Evolutionary conservation across 2,888 invertebrate genomes (phyloP).

Genomic region (Autographa pulchrina): DNA sequence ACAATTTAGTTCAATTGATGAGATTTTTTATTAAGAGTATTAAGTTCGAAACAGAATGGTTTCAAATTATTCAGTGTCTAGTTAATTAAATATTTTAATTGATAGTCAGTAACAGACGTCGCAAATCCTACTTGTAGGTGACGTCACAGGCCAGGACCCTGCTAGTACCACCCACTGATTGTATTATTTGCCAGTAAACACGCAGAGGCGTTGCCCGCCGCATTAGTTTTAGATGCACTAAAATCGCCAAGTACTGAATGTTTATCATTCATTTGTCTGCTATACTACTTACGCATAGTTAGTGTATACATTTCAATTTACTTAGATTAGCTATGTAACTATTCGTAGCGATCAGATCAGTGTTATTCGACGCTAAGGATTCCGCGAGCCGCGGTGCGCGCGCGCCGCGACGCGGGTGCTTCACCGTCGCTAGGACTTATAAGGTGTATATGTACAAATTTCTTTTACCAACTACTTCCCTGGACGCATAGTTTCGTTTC

Average conservation of each 20-base stretch:
- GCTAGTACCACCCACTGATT: neutral
- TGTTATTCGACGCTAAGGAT: conserved; percentile 43
- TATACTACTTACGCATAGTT: conserved; percentile 80
- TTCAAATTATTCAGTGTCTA: neutral
- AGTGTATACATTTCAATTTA: conserved; percentile 82
- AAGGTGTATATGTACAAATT: conserved; percentile 85
- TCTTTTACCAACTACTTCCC: conserved; percentile 80
- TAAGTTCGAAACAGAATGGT: conserved; percentile 31
- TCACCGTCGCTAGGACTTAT: conserved; percentile 57
- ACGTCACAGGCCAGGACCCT: neutral
- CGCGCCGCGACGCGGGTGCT: conserved; percentile 20
- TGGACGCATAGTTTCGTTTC: conserved; percentile 76
- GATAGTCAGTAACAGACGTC: conserved; percentile 4
- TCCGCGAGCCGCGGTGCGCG: conserved; percentile 17
- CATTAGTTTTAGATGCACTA: conserved; percentile 79
- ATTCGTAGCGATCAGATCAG: conserved; percentile 70
- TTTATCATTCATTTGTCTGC: conserved; percentile 77
- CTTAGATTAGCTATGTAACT: conserved; percentile 81
- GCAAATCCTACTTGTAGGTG: neutral
- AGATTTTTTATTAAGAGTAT: conserved; percentile 54
- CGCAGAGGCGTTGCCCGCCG: conserved; percentile 57
- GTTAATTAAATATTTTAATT: conserved; percentile 5
- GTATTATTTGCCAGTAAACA: conserved; percentile 19
- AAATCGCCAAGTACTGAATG: conserved; percentile 79
- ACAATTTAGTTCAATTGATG: conserved; percentile 37